Evolutionary conservation across 1,140 invertebrate species (phyloP).

Genomic region (Ctenoplectra terminalis): DNA sequence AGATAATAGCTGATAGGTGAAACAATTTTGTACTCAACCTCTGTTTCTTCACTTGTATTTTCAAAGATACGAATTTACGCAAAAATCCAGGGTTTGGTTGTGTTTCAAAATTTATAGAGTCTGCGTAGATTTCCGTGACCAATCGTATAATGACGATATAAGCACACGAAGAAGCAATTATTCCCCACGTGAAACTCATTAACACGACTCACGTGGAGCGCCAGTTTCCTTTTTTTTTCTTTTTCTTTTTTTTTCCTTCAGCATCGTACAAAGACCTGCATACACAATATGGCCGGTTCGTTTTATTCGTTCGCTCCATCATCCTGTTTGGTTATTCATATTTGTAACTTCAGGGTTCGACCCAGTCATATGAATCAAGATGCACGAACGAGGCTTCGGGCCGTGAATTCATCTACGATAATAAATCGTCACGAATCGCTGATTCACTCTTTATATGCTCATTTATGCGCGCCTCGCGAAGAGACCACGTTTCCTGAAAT

Average conservation of each 20-base stretch:
- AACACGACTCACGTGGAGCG: background rate
- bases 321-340: conserved; percentile 53
- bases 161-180: background rate
- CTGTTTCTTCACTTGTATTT: too few relatives aligned
- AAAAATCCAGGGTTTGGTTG: too few relatives aligned
- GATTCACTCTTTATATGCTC: conserved; percentile 58
- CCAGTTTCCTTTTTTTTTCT: background rate
- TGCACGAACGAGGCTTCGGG: conserved; percentile 29
- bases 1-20: too few relatives aligned
- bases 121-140: too few relatives aligned
- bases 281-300: conserved; percentile 21
- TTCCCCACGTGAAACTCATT: conserved; percentile 2
- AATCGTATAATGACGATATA: background rate
- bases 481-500: conserved; percentile 43
- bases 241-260: too few relatives aligned
- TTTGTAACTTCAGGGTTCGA: conserved; percentile 56
- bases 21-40: too few relatives aligned
- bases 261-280: background rate
- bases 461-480: conserved; percentile 40
- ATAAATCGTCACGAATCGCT: conserved; percentile 63
- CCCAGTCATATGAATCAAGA: conserved; percentile 54
- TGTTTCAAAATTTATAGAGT: too few relatives aligned
- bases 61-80: too few relatives aligned
- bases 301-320: conserved; percentile 53
- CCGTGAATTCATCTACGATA: conserved; percentile 53